These are phyloP conservation scores for Nycticorax nycticorax DNA, from an alignment of 2,113 vertebrate genomes.

Conservation along the genomic window DNA sequence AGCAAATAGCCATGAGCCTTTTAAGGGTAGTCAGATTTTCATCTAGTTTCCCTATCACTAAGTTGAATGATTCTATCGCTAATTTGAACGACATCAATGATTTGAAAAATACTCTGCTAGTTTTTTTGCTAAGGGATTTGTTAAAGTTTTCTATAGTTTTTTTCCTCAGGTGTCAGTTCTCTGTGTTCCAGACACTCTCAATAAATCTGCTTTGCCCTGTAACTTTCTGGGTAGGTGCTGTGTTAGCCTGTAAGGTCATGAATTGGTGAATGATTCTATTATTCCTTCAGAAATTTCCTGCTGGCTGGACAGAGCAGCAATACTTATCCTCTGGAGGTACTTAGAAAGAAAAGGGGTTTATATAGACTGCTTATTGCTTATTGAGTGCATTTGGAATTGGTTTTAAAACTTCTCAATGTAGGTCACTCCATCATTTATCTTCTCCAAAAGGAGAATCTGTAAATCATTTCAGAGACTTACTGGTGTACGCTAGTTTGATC, in stretches of 20 bases:
- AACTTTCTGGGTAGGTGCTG: constrained; percentile 59
- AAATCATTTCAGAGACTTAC: constrained; percentile 60
- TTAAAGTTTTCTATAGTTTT: constrained; percentile 47
- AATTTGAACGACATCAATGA: not conserved
- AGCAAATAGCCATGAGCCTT: not conserved
- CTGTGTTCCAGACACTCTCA: constrained; percentile 56
- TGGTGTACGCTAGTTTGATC: constrained; percentile 19
- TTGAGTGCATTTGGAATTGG: constrained; percentile 61
- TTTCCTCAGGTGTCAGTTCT: constrained; percentile 54
- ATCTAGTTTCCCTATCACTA: not conserved
- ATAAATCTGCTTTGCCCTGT: constrained; percentile 59
- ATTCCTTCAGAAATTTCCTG: constrained; percentile 69
- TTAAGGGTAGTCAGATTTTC: not conserved
- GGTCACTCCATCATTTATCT: constrained; percentile 62
- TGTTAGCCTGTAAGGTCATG: constrained; percentile 50
- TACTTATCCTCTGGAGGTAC: constrained; percentile 58
- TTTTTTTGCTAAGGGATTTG: constrained; percentile 35
- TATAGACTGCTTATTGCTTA: constrained; percentile 25
- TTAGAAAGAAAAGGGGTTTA: constrained; percentile 52
- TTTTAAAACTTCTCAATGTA: constrained; percentile 45
- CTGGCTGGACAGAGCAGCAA: constrained; percentile 53
- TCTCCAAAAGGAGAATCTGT: constrained; percentile 51
- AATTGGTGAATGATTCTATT: constrained; percentile 71
- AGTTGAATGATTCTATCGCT: not conserved
- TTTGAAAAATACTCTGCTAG: constrained; percentile 25